Percentiles rank a stretch among this genome's conserved stretches.
phyloP scores from a whole-genome alignment of 2,797 vertebrate species.

The Aphelocoma californica region DNA sequence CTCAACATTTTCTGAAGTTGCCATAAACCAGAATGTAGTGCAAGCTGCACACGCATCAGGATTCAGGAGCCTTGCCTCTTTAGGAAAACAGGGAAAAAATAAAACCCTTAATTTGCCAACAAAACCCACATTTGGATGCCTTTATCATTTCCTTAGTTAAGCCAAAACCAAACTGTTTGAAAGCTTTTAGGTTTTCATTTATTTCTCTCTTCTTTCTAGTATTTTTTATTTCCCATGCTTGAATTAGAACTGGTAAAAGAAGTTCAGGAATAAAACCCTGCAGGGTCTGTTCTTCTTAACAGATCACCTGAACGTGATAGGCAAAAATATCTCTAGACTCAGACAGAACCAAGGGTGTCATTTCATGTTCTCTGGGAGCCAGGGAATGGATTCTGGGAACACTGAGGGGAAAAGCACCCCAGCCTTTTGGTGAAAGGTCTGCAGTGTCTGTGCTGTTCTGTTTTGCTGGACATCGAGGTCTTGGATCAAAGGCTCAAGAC shows the following conservation, averaged over 20 bases:
- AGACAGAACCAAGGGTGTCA: not conserved
- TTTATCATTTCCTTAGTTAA: conserved; percentile 9
- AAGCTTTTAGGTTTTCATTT: conserved; percentile 38
- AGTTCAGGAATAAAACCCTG: not conserved
- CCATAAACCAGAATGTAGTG: not conserved
- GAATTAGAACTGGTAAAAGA: conserved; percentile 30
- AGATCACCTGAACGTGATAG: not conserved
- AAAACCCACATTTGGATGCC: conserved; percentile 19
- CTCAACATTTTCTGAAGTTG: conserved; percentile 4
- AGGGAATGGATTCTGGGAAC: not conserved
- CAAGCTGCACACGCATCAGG: not conserved
- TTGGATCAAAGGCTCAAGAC: not conserved
- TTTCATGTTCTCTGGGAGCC: not conserved
- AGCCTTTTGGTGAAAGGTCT: not conserved
- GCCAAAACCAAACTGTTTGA: conserved; percentile 9
- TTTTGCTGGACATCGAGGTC: not conserved
- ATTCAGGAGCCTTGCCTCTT: not conserved
- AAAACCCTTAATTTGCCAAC: not conserved
- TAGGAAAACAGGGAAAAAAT: not conserved
- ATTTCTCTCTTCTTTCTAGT: conserved; percentile 42
- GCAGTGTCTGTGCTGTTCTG: not conserved
- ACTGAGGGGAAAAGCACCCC: not conserved
- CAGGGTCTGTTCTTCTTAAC: not conserved
- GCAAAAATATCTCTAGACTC: not conserved
- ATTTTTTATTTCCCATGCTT: conserved; percentile 45